Conservation (phyloP, 2,113 vertebrate species). For the Embiotoca jacksoni region DNA sequence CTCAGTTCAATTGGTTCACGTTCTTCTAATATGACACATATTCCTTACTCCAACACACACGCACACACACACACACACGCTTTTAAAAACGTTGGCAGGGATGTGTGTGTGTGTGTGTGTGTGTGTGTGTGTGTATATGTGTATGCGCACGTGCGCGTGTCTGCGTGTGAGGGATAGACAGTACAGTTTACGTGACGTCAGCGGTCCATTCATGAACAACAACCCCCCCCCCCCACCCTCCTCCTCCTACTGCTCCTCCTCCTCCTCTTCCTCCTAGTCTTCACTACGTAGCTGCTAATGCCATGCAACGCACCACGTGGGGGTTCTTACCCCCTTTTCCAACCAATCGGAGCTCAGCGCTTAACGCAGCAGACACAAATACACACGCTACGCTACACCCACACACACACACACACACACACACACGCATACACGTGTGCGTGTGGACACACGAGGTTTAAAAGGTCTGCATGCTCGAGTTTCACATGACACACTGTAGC, state of each 20-base stretch:
- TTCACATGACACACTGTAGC: conserved; percentile 30
- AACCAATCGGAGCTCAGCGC: conserved; percentile 72
- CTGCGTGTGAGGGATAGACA: conserved; percentile 15
- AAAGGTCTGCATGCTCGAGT: conserved; percentile 18
- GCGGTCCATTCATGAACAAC: conserved; percentile 76
- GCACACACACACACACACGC: conserved; percentile 14
- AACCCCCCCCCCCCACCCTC: conserved; percentile 12
- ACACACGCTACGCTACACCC: conserved; percentile 44
- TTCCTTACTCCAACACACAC: not conserved
- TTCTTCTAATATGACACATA: conserved; percentile 50
- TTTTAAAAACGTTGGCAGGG: too few species aligned
- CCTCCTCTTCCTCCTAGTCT: conserved; percentile 45
- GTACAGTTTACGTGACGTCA: conserved; percentile 64
- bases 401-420: conserved; percentile 31
- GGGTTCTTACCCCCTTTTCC: conserved; percentile 79
- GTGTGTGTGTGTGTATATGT: conserved; percentile 8
- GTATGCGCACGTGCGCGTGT: not conserved
- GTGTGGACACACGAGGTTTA: conserved; percentile 50
- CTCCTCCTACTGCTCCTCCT: conserved; percentile 3
- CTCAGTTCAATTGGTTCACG: conserved; percentile 22
- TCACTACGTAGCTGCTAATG: conserved; percentile 73
- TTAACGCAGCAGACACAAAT: conserved; percentile 55
- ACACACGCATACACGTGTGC: conserved; percentile 45
- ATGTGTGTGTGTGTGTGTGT: conserved; percentile 3
- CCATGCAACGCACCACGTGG: conserved; percentile 78